phyloP scores from a whole-genome alignment of 2,797 vertebrate species.

The Capromys pilorides region DNA sequence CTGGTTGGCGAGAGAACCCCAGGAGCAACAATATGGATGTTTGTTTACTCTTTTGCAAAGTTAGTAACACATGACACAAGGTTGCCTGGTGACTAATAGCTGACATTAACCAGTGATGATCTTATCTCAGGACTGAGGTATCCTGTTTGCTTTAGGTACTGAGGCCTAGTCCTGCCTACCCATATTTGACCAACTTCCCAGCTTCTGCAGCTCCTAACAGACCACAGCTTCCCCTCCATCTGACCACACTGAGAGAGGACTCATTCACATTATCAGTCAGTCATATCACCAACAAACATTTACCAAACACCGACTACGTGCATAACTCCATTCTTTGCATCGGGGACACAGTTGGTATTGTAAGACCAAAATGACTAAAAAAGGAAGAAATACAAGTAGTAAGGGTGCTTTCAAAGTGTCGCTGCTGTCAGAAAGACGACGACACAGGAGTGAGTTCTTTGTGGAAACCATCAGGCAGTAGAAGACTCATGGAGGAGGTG shows the following conservation, averaged over 20 bases:
- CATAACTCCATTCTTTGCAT: not conserved
- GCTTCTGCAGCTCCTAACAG: no score
- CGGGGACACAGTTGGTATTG: not conserved
- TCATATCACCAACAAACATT: not conserved
- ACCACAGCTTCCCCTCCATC: not conserved
- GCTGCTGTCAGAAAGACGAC: not conserved
- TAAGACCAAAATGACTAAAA: not conserved
- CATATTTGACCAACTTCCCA: no score
- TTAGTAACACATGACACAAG: no score
- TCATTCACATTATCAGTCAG: not conserved
- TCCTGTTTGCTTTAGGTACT: no score
- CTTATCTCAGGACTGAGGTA: no score
- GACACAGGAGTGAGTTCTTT: not conserved
- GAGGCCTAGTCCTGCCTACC: no score
- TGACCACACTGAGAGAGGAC: not conserved
- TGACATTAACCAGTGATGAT: no score
- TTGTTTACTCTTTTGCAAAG: no score
- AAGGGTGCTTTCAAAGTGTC: not conserved
- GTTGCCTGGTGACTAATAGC: no score
- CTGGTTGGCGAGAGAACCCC: no score
- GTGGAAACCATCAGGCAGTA: not conserved
- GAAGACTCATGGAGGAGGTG: not conserved
- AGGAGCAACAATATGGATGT: no score
- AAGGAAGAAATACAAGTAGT: not conserved
- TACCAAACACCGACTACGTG: slow-evolving; percentile 64